Percentiles rank a stretch among this genome's conserved stretches.
Conservation (phyloP, 2,797 vertebrate species). For the Poeciliopsis paucimaculata region DNA sequence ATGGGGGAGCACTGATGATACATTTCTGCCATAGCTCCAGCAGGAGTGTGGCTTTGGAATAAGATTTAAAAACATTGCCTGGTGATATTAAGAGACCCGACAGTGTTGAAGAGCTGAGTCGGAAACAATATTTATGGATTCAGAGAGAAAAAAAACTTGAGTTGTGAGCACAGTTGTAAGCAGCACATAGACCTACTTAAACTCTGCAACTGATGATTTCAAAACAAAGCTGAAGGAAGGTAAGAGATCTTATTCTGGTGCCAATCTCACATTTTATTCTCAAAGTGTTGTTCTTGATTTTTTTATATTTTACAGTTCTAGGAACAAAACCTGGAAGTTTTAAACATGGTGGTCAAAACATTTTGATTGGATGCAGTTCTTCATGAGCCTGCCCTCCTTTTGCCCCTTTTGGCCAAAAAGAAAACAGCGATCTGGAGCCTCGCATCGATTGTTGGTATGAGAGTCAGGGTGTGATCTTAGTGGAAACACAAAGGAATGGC, state of each 20-base stretch:
- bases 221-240: not conserved
- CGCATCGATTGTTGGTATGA: not conserved
- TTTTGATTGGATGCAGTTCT: not conserved
- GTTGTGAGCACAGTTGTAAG: not conserved
- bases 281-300: not conserved
- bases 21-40: not conserved
- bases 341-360: not conserved
- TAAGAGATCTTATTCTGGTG: not conserved
- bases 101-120: not conserved
- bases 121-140: not conserved
- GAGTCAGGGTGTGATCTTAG: not conserved
- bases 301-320: not conserved
- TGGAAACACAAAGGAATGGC: not conserved
- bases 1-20: not conserved
- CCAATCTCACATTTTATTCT: not conserved
- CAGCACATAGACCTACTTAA: constrained; percentile 4
- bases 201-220: not conserved
- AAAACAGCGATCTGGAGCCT: not conserved
- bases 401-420: not conserved
- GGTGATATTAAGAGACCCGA: not conserved
- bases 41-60: not conserved
- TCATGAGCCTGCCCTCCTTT: not conserved
- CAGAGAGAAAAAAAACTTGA: not conserved
- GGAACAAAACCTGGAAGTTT: not conserved
- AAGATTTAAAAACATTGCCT: not conserved